Evolutionary conservation across 2,797 vertebrate species (phyloP).

Genomic region (Lithobates sylvaticus): DNA sequence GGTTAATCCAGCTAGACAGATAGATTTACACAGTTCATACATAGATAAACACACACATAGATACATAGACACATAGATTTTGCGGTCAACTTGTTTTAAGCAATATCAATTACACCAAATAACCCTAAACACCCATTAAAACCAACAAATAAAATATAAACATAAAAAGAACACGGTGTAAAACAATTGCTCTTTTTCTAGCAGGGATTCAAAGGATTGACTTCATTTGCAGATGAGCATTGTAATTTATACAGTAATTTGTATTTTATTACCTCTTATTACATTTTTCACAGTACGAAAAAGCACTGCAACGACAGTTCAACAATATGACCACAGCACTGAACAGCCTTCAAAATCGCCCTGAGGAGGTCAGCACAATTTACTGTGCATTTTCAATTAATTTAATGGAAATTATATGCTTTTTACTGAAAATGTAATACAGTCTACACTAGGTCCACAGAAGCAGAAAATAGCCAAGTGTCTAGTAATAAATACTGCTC

Average conservation of each 20-base stretch:
- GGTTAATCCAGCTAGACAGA: neutral
- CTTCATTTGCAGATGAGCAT: slow-evolving; percentile 49
- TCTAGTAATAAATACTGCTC: slow-evolving; percentile 49
- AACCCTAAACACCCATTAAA: neutral
- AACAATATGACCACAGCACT: slow-evolving; percentile 61
- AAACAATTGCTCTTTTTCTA: neutral
- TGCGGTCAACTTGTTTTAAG: too few species aligned
- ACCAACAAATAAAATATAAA: neutral
- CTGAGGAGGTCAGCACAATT: slow-evolving; percentile 63
- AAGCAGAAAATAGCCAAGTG: slow-evolving; percentile 46
- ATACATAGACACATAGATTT: neutral
- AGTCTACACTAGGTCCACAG: slow-evolving; percentile 44
- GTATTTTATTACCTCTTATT: slow-evolving; percentile 53
- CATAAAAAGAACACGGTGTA: neutral
- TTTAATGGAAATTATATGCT: slow-evolving; percentile 61
- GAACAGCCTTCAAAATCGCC: slow-evolving; percentile 67
- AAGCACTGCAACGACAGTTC: slow-evolving; percentile 63
- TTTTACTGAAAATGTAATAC: slow-evolving; percentile 50
- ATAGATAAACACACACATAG: neutral
- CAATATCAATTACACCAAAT: neutral
- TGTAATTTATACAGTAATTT: slow-evolving; percentile 52
- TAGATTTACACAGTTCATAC: neutral
- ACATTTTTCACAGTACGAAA: slow-evolving; percentile 57
- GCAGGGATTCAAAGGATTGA: slow-evolving; percentile 21
- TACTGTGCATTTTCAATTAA: slow-evolving; percentile 56